Conservation (phyloP, 2,797 vertebrate genomes). For the Agapornis canus region DNA sequence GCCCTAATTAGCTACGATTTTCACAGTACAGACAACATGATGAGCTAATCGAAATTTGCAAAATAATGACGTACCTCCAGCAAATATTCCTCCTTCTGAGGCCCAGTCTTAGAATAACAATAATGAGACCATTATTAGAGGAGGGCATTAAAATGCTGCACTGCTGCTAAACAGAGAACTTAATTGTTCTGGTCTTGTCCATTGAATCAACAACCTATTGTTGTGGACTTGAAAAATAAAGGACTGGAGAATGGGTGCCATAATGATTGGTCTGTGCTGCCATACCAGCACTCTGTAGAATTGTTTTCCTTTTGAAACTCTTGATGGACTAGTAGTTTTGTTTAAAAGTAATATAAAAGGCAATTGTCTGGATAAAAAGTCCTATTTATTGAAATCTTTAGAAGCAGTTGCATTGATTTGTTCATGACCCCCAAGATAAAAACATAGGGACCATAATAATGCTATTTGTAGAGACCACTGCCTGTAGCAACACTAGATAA, state of each 20-base stretch:
- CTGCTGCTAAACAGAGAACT: conserved; percentile 94
- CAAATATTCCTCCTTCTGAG: conserved; percentile 90
- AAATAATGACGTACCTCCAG: conserved; percentile 94
- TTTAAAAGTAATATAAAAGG: conserved; percentile 91
- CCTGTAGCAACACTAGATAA: conserved; percentile 73
- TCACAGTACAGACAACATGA: conserved; percentile 91
- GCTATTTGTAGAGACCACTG: conserved; percentile 72
- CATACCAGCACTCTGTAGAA: conserved; percentile 88
- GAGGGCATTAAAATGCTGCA: conserved; percentile 93
- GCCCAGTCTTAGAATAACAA: conserved; percentile 95
- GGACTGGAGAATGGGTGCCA: conserved; percentile 89
- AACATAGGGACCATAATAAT: conserved; percentile 78
- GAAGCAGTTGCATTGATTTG: conserved; percentile 81
- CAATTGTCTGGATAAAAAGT: conserved; percentile 88
- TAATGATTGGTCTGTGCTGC: conserved; percentile 94
- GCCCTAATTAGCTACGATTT: conserved; percentile 97
- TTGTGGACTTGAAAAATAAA: conserved; percentile 94
- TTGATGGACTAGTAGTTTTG: conserved; percentile 92
- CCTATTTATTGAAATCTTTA: conserved; percentile 84
- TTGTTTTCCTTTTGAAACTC: conserved; percentile 89
- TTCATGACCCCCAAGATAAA: conserved; percentile 81
- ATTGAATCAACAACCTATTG: conserved; percentile 99
- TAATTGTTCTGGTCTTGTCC: conserved; percentile 96
- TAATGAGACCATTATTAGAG: conserved; percentile 98
- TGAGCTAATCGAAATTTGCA: conserved; percentile 98